phyloP scores from a whole-genome alignment of 2,888 invertebrate genomes.

The Ectemnius cavifrons region DNA sequence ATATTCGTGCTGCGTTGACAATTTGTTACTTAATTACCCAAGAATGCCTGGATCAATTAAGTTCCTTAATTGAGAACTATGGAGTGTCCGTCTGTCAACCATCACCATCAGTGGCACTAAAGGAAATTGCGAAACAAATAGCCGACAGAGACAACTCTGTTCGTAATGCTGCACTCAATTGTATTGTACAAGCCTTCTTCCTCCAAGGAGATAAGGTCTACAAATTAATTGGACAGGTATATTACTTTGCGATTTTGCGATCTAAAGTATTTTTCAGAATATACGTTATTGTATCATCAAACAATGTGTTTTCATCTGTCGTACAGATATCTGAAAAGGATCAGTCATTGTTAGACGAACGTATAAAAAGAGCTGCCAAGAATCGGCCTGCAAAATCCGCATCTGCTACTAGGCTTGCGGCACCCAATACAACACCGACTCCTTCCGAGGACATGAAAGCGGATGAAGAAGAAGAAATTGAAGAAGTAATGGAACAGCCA shows the following conservation, averaged over 20 bases:
- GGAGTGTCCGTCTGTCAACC: conserved; percentile 92
- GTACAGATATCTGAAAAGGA: conserved; percentile 94
- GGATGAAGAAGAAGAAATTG: conserved; percentile 74
- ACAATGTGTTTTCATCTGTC: conserved; percentile 11
- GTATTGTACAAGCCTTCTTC: conserved; percentile 93
- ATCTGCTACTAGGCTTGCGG: conserved; percentile 77
- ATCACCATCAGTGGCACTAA: conserved; percentile 87
- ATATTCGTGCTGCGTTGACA: neutral
- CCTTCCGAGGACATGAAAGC: conserved; percentile 74
- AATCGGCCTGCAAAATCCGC: conserved; percentile 80
- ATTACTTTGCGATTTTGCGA: neutral
- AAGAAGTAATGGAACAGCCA: conserved; percentile 63
- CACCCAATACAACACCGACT: conserved; percentile 75
- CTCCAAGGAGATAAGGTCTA: conserved; percentile 94
- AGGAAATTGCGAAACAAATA: conserved; percentile 96
- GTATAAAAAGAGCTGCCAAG: conserved; percentile 94
- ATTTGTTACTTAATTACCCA: conserved; percentile 11
- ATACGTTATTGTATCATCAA: neutral
- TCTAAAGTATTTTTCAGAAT: neutral
- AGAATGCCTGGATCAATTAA: conserved; percentile 96
- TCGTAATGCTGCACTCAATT: conserved; percentile 96
- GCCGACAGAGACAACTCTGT: conserved; percentile 97
- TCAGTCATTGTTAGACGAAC: conserved; percentile 94
- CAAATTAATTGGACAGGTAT: conserved; percentile 93
- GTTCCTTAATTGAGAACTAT: conserved; percentile 90